phyloP scores from a whole-genome alignment of 64 coral and sea anemone species.

The Dendronephthya gigantea region DNA sequence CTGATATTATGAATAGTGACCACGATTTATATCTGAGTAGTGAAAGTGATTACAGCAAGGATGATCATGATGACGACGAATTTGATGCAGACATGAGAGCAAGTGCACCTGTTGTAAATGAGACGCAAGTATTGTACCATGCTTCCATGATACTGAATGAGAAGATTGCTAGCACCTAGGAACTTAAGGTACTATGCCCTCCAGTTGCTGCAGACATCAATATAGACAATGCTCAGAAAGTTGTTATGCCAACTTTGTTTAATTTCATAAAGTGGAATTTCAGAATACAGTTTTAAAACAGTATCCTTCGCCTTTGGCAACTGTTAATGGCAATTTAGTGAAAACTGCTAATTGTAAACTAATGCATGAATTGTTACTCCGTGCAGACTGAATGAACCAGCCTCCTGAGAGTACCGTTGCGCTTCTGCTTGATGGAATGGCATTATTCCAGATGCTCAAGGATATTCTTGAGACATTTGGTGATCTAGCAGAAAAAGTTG shows the following conservation, averaged over 20 bases:
- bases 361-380: not conserved
- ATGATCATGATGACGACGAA: not conserved
- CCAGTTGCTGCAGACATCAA: not conserved
- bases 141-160: not conserved
- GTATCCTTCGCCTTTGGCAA: constrained; percentile 8
- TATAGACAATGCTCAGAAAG: not conserved
- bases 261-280: not conserved
- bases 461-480: constrained; percentile 7
- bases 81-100: not conserved
- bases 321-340: not conserved
- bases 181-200: not conserved
- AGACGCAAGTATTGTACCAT: not conserved
- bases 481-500: constrained; percentile 1
- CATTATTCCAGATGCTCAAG: constrained; percentile 1
- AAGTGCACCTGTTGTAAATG: not conserved
- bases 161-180: not conserved
- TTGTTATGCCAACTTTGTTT: not conserved
- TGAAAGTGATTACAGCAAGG: not conserved
- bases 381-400: not conserved
- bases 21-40: not conserved
- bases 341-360: constrained; percentile 14
- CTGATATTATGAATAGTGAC: not conserved
- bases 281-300: not conserved
- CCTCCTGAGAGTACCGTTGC: not conserved
- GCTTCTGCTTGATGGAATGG: constrained; percentile 12